Evolutionary conservation across 2,797 vertebrate genomes (phyloP).

Genomic region (Poecile montanus): DNA sequence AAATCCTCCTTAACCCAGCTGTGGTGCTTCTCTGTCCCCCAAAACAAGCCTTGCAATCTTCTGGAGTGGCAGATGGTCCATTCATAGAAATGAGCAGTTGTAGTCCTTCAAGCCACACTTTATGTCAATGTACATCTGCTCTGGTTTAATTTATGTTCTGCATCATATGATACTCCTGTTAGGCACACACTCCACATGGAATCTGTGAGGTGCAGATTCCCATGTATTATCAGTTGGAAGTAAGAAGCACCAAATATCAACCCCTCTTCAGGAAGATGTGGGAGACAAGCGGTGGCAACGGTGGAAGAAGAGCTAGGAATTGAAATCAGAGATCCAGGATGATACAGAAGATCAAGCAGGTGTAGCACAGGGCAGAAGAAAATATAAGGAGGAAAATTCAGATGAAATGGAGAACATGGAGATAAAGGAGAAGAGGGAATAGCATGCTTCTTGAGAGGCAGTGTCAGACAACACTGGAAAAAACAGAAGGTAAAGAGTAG

Average conservation of each 20-base stretch:
- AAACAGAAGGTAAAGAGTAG: neutral
- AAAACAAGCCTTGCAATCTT: neutral
- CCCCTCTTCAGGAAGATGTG: neutral
- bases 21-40: neutral
- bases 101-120: neutral
- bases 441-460: neutral
- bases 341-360: neutral
- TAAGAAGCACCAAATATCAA: neutral
- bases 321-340: neutral
- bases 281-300: accelerated
- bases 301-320: neutral
- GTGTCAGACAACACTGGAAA: neutral
- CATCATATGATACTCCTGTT: neutral
- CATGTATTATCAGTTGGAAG: neutral
- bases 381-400: neutral
- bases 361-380: neutral
- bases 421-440: neutral
- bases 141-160: neutral
- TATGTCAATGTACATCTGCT: neutral
- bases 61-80: neutral
- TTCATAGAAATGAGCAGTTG: neutral
- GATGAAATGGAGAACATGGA: neutral
- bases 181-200: neutral
- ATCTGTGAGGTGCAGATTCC: neutral
- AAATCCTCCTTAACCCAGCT: neutral